Evolutionary conservation across 2,797 vertebrate genomes (phyloP), one percentile per base, ranked within the genome.

Genomic region (Enteromius viviparus): DNA sequence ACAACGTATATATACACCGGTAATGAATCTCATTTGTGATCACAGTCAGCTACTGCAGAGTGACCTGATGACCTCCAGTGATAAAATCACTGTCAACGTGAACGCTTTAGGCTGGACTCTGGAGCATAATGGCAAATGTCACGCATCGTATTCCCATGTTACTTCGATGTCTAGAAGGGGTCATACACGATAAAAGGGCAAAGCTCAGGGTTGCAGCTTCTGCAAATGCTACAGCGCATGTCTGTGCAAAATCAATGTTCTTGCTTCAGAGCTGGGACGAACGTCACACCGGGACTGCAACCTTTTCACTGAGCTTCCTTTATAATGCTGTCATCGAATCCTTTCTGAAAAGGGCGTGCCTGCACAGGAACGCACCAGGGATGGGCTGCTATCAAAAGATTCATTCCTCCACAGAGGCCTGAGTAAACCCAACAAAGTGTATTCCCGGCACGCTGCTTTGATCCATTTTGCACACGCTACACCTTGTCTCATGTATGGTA

Each of bases 221-320:
- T 75, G 80, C 55, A 81, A 81, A 81, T 47, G 71, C 53, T 71
- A 34, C 55, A 29, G 42, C 53, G 37, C 76, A 72, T 62, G 76
- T 76, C 71, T 81, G 45, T 21, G 17, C 21, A 29, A 69, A 80
- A 82, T 86, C 65, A 60, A 78, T 70, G 51, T 51, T 79, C 42
- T 83, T 45, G 76, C 78, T 66, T 64, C 68, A 74, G 60, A 53
- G 75, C 82, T 66, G 29, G 40, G 49, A 84, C 32, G 40, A 86
- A 86, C 55, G 34, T 69, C 85, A 83, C 80, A 69, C 45, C 11
- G 21, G 81, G 68, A 82, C 76, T 55, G 71, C 70, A 83, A 85
- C 83, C 80, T 86, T 88, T 86, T 78, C 71, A 78, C 68, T 69
- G 72, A 78, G 86, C 76, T 80, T 81, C 65, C 75, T 81, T 64